A percentile compares a stretch with the other conserved stretches of the same genome.
These are phyloP conservation scores for Watsonalla cultraria DNA, from an alignment of 2,888 invertebrate genomes.

Conservation along the genomic window DNA sequence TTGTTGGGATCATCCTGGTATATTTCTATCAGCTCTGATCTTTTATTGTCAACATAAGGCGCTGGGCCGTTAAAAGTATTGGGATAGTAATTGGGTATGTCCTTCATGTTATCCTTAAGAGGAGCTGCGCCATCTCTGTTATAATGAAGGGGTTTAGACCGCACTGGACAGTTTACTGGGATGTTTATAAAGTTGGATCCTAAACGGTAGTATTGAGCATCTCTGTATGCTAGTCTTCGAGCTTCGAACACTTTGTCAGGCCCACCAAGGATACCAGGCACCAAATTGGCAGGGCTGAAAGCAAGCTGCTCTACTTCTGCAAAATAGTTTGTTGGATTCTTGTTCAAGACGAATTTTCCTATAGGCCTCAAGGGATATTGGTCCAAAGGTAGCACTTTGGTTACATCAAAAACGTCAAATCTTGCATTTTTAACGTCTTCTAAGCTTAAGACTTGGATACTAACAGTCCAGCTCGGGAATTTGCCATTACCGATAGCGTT, in stretches of 20 bases:
- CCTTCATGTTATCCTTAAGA: conserved; percentile 87
- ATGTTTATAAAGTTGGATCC: conserved; percentile 94
- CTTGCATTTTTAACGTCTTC: conserved; percentile 85
- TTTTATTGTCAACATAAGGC: conserved; percentile 78
- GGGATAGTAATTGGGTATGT: conserved; percentile 95
- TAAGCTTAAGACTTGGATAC: conserved; percentile 89
- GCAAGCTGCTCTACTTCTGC: conserved; percentile 95
- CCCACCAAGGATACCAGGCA: conserved; percentile 93
- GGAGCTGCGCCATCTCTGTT: conserved; percentile 92
- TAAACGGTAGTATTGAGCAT: conserved; percentile 90
- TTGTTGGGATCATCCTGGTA: conserved; percentile 89
- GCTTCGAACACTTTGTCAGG: conserved; percentile 94
- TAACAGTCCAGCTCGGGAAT: conserved; percentile 87
- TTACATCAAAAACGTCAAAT: conserved; percentile 94
- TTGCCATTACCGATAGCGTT: conserved; percentile 87
- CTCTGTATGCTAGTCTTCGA: conserved; percentile 89
- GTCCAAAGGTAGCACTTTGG: conserved; percentile 87
- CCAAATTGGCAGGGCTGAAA: conserved; percentile 90
- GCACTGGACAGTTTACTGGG: conserved; percentile 95
- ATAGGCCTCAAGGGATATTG: conserved; percentile 91
- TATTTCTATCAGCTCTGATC: conserved; percentile 70
- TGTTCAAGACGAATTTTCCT: conserved; percentile 89
- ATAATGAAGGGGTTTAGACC: conserved; percentile 81
- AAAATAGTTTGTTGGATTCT: conserved; percentile 93
- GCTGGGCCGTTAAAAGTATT: conserved; percentile 94